Base-by-base conservation (phyloP, 1,140 invertebrate genomes). In the Conus ventricosus region DNA sequence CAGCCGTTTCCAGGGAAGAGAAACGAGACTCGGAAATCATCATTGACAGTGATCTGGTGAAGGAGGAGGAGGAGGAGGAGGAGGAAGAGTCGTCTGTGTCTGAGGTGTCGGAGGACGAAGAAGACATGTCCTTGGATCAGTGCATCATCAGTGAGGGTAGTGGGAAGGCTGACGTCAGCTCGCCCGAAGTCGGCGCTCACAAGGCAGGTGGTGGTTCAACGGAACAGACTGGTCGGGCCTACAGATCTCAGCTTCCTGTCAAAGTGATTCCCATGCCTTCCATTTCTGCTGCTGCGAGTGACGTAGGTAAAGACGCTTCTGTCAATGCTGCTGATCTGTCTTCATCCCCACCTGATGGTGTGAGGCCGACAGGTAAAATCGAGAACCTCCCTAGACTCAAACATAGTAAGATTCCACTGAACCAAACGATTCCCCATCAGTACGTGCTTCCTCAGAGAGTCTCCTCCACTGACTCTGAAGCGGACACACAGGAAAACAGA, bases 101-200 rank as follows among this genome's bases (percentile, higher is more conserved):
- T 13, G 94, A 94, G 60, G 92, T 95, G 0, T 95, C 94, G 20
- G 94, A 95, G 89, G 93, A 93, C 27, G 95, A 95, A 80, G 94
- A 95, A 82, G 92, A 95, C 57, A 20, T 63, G 60, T 63, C 60
- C 0, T 88, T 95, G 75, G 94, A 93, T n/a, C 93, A 95, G 89
- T 95, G 94, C 86, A 95, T 95, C 57, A 95, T 95, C 57, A 95
- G 89, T 83, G 93, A 94, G 7, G 95, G 93, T 23, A 95, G 82
- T 81, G 8, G 57, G 8, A 60, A 60, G 57, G 0, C 57, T 60
- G 57, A 60, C 8, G 57, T 11, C 57, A 15, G 8, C 57, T 60
- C 57, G 39, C 39, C 39, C 15, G 57, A 11, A 8, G 57, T 60
- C 57, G 15, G 57, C 57, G 15, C 57, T 15, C 8, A 8, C 57